Percentiles rank a stretch among this genome's conserved stretches.
Evolutionary conservation across 2,888 invertebrate species (phyloP).

Genomic region (Eupithecia insigniata): DNA sequence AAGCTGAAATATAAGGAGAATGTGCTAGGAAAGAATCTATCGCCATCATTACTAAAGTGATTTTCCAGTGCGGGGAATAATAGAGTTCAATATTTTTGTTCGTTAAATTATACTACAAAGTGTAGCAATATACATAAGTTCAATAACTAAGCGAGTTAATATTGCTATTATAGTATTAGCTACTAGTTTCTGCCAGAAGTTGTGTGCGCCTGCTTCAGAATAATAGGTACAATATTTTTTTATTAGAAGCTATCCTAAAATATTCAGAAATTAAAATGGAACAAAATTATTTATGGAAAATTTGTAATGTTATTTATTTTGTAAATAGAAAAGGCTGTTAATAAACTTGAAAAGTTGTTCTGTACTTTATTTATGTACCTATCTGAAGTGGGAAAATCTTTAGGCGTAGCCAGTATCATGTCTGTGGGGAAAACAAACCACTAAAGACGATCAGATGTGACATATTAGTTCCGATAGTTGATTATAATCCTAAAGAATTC

Average conservation of each 20-base stretch:
- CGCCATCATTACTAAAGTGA: conserved; percentile 84
- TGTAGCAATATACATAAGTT: neutral
- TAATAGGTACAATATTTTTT: neutral
- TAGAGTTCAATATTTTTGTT: neutral
- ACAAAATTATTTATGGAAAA: neutral
- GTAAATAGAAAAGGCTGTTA: conserved; percentile 1
- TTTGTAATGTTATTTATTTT: conserved; percentile 2
- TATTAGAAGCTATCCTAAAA: neutral
- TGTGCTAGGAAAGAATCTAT: conserved; percentile 86
- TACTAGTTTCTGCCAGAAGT: neutral
- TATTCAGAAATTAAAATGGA: neutral
- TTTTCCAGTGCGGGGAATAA: neutral
- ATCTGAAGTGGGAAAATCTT: neutral
- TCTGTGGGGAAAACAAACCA: too few species aligned
- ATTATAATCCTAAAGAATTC: too few species aligned
- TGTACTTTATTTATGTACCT: neutral
- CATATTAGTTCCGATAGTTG: too few species aligned
- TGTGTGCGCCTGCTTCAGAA: neutral
- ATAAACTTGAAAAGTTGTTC: neutral
- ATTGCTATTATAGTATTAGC: neutral
- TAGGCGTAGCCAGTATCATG: too few species aligned
- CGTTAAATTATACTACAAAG: neutral
- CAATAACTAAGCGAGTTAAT: too few species aligned
- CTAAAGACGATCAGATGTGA: too few species aligned
- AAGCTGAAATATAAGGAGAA: conserved; percentile 87